Evolutionary conservation across 1,140 invertebrate species (phyloP).

Genomic region (Drosophila murphyi): DNA sequence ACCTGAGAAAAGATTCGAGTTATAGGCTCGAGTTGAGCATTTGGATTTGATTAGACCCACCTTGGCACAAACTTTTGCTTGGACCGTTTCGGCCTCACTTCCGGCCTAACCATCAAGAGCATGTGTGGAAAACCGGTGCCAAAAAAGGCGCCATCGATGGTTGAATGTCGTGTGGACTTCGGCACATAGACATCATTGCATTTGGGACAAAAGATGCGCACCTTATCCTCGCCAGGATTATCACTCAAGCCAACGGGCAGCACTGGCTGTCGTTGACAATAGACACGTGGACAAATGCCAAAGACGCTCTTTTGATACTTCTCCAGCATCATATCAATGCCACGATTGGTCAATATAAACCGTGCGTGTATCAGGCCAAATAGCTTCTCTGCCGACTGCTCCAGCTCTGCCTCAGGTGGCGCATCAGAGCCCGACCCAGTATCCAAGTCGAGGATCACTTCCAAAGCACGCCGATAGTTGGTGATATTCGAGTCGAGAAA

Average conservation of each 20-base stretch:
- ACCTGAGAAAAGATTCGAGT: slow-evolving; percentile 11
- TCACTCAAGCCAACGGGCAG: slow-evolving; percentile 97
- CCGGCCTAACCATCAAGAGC: slow-evolving; percentile 99
- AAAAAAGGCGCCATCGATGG: slow-evolving; percentile 99
- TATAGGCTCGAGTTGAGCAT: no score
- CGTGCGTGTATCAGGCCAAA: slow-evolving; percentile 99
- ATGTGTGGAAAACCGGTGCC: slow-evolving; percentile 99
- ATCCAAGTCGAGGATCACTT: slow-evolving; percentile 85
- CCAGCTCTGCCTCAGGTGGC: slow-evolving; percentile 98
- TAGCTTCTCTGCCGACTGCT: slow-evolving; percentile 99
- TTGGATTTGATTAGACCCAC: slow-evolving; percentile 83
- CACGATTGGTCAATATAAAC: slow-evolving; percentile 99
- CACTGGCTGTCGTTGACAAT: slow-evolving; percentile 98
- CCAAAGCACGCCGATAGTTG: slow-evolving; percentile 65
- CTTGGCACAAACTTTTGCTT: slow-evolving; percentile 98
- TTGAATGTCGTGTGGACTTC: slow-evolving; percentile 98
- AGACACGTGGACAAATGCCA: slow-evolving; percentile 97
- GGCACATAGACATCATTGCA: slow-evolving; percentile 99
- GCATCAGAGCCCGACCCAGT: slow-evolving; percentile 96
- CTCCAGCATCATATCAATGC: slow-evolving; percentile 99
- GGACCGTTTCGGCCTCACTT: slow-evolving; percentile 98
- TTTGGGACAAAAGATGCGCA: slow-evolving; percentile 99
- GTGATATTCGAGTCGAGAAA: slow-evolving; percentile 68
- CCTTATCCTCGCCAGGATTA: slow-evolving; percentile 99
- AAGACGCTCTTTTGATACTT: slow-evolving; percentile 99